Conservation (phyloP, 2,888 invertebrate genomes). For the Liodrosophila aerea region DNA sequence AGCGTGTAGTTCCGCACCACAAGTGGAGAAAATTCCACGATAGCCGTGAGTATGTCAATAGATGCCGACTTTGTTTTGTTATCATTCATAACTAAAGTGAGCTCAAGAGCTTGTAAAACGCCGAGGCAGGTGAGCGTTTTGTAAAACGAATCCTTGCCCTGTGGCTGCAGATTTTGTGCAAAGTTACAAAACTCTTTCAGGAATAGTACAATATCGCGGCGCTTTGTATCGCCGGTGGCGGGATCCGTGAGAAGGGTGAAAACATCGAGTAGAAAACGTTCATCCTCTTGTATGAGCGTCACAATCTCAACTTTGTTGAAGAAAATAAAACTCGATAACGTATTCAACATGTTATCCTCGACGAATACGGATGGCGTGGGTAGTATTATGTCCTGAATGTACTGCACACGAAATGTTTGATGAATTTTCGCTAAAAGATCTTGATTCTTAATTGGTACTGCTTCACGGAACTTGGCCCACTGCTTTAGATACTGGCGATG, state of each 20-base stretch:
- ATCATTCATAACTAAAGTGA: constrained; percentile 95
- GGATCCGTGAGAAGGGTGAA: constrained; percentile 96
- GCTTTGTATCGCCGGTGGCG: constrained; percentile 90
- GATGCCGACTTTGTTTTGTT: constrained; percentile 97
- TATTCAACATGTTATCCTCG: constrained; percentile 99
- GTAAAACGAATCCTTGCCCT: constrained; percentile 98
- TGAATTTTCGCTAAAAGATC: constrained; percentile 99
- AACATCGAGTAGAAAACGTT: constrained; percentile 96
- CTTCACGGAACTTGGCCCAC: constrained; percentile 95
- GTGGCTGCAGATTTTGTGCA: constrained; percentile 98
- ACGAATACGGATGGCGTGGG: constrained; percentile 99
- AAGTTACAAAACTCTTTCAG: constrained; percentile 99
- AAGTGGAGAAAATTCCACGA: constrained; percentile 98
- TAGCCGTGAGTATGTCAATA: constrained; percentile 98
- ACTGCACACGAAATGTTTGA: constrained; percentile 99
- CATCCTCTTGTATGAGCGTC: constrained; percentile 98
- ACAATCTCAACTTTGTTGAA: constrained; percentile 99
- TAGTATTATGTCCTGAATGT: constrained; percentile 99
- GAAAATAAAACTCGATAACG: constrained; percentile 99
- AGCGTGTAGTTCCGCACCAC: constrained; percentile 98
- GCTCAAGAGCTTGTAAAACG: constrained; percentile 93
- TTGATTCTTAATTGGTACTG: constrained; percentile 96
- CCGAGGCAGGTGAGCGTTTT: constrained; percentile 95
- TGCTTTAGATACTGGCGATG: constrained; percentile 98
- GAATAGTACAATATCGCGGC: constrained; percentile 97